A percentile compares a stretch with the other conserved stretches of the same genome.
Evolutionary conservation across 35 echinoderm and acorn worm species (phyloP).

Genomic region (Apostichopus californicus): DNA sequence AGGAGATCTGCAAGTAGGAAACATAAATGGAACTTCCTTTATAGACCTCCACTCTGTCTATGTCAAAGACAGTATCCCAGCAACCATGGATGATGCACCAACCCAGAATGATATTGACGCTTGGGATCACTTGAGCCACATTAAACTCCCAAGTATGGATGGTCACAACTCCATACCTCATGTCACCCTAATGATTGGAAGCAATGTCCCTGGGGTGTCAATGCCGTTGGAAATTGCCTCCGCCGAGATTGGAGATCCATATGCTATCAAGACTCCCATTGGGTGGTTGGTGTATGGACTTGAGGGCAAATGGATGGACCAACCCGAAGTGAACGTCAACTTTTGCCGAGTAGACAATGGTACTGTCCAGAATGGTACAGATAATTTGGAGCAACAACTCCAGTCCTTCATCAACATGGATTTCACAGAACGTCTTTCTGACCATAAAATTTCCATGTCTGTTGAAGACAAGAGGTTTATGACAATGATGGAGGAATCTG

Average conservation of each 20-base stretch:
- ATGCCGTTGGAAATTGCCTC: conserved; percentile 37
- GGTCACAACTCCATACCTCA: conserved; percentile 8
- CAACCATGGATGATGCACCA: conserved; percentile 39
- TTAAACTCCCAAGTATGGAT: background rate
- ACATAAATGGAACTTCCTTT: conserved; percentile 42
- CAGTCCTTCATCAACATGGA: conserved; percentile 10
- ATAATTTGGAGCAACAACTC: conserved; percentile 22
- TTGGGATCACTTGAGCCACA: conserved; percentile 45
- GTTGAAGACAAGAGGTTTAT: conserved; percentile 68
- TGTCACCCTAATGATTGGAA: conserved; percentile 51
- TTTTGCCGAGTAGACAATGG: background rate
- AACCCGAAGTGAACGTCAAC: conserved; percentile 21
- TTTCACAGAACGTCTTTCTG: conserved; percentile 26
- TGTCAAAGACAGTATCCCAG: conserved; percentile 53
- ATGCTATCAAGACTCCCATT: conserved; percentile 18
- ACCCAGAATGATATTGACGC: conserved; percentile 35
- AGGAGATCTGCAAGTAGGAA: conserved; percentile 34
- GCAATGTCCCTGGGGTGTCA: conserved; percentile 19
- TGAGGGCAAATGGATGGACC: background rate
- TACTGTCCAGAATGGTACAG: background rate
- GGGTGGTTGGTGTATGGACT: conserved; percentile 66
- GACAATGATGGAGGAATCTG: conserved; percentile 59
- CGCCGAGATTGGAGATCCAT: conserved; percentile 14
- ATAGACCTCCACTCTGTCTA: conserved; percentile 57
- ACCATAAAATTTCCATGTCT: conserved; percentile 15